Conservation (phyloP, 2,888 invertebrate species). For the Peribatodes rhomboidaria region DNA sequence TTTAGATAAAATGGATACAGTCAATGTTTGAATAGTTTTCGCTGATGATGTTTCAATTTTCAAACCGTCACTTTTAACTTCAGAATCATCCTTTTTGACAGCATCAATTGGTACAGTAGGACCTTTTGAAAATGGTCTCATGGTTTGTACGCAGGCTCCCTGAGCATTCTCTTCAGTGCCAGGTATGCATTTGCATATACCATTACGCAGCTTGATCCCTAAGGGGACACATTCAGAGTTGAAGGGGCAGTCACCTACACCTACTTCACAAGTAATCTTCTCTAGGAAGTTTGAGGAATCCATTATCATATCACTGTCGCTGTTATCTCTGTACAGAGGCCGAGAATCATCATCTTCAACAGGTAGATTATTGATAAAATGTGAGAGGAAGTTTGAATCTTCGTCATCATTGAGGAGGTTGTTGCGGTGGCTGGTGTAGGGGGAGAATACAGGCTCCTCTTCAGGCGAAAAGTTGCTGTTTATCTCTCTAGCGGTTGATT, state of each 20-base stretch:
- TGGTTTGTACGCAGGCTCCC: slow-evolving; percentile 69
- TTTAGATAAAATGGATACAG: slow-evolving; percentile 92
- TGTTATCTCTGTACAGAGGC: slow-evolving; percentile 70
- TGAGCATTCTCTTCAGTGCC: slow-evolving; percentile 85
- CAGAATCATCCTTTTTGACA: slow-evolving; percentile 69
- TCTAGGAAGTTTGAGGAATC: slow-evolving; percentile 82
- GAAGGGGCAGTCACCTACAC: slow-evolving; percentile 86
- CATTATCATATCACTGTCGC: slow-evolving; percentile 79
- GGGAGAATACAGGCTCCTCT: slow-evolving; percentile 74
- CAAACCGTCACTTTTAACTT: slow-evolving; percentile 59
- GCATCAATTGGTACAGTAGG: slow-evolving; percentile 69
- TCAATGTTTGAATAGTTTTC: slow-evolving; percentile 88
- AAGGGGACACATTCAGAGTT: slow-evolving; percentile 90
- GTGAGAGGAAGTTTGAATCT: slow-evolving; percentile 71
- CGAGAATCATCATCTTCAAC: slow-evolving; percentile 74
- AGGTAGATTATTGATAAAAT: slow-evolving; percentile 76
- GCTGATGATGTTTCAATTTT: slow-evolving; percentile 74
- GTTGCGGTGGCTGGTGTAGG: slow-evolving; percentile 69
- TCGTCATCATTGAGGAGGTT: slow-evolving; percentile 71
- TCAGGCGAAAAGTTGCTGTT: slow-evolving; percentile 75
- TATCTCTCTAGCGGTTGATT: slow-evolving; percentile 74
- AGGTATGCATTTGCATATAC: slow-evolving; percentile 90
- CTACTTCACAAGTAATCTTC: slow-evolving; percentile 88
- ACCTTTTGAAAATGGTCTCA: slow-evolving; percentile 76
- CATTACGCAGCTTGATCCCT: slow-evolving; percentile 86